Conservation (phyloP, 2,113 vertebrate genomes). For the Felis chaus region DNA sequence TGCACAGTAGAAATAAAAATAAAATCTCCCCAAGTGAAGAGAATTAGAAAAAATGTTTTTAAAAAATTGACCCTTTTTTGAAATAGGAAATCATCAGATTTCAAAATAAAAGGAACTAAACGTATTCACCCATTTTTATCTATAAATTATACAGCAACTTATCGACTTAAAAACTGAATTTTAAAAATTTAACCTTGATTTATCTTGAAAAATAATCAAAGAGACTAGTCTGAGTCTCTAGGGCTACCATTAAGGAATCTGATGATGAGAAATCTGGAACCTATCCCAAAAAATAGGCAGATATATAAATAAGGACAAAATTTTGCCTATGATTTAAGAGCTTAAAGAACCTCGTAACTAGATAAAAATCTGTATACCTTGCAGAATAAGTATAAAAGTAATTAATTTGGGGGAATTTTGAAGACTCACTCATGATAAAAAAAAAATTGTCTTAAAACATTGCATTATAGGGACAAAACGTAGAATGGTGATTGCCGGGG, state of each 20-base stretch:
- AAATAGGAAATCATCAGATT: constrained; percentile 41
- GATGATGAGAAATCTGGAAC: neutral
- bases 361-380: neutral
- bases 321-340: neutral
- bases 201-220: constrained; percentile 37
- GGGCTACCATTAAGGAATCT: neutral
- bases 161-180: constrained; percentile 27
- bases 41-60: neutral
- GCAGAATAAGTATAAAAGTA: neutral
- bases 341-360: neutral
- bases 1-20: neutral
- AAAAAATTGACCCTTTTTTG: neutral
- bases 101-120: neutral
- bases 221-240: neutral
- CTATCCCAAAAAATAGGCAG: neutral
- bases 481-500: neutral
- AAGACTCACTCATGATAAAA: neutral
- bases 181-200: neutral
- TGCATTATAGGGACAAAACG: neutral
- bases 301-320: neutral
- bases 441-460: neutral
- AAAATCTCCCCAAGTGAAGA: neutral
- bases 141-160: neutral
- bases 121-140: neutral
- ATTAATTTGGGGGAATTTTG: neutral